A percentile compares a stretch with the other conserved stretches of the same genome.
Conservation (phyloP, 2,888 invertebrate species). For the Encarsia formosa region DNA sequence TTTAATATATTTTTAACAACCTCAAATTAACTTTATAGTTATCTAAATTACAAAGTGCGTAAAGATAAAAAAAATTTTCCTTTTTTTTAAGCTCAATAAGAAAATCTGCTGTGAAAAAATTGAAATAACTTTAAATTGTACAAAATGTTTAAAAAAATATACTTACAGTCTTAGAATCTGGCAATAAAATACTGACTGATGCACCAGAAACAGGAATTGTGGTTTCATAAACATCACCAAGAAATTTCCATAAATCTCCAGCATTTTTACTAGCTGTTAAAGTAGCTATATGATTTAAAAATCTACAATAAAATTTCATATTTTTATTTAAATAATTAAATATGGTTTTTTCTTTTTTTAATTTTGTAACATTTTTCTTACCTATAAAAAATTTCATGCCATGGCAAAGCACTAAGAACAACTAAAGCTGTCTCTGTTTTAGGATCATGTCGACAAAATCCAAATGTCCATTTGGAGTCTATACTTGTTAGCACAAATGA, state of each 20-base stretch:
- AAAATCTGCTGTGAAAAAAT: no score
- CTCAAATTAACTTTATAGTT: no score
- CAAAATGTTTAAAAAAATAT: conserved; percentile 63
- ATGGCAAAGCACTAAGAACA: conserved; percentile 84
- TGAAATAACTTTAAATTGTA: no score
- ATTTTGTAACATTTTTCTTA: conserved; percentile 56
- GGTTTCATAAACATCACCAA: conserved; percentile 64
- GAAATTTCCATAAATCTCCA: conserved; percentile 60
- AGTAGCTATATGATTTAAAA: conserved; percentile 78
- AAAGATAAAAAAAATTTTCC: no score
- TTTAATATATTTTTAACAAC: no score
- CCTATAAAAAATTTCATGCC: conserved; percentile 96
- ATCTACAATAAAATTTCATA: conserved; percentile 54
- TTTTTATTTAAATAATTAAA: no score
- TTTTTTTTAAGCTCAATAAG: no score
- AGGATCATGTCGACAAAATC: conserved; percentile 94
- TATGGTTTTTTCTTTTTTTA: neutral
- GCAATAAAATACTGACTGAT: conserved; percentile 60
- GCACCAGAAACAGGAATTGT: conserved; percentile 68
- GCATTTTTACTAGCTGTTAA: conserved; percentile 62
- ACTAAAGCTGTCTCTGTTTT: conserved; percentile 81
- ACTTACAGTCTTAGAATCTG: conserved; percentile 56
- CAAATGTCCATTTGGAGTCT: conserved; percentile 95
- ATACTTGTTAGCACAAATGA: conserved; percentile 94
- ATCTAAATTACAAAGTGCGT: no score